These are phyloP conservation scores for Bedellia somnulentella DNA, from an alignment of 2,888 invertebrate genomes.

Conservation along the genomic window DNA sequence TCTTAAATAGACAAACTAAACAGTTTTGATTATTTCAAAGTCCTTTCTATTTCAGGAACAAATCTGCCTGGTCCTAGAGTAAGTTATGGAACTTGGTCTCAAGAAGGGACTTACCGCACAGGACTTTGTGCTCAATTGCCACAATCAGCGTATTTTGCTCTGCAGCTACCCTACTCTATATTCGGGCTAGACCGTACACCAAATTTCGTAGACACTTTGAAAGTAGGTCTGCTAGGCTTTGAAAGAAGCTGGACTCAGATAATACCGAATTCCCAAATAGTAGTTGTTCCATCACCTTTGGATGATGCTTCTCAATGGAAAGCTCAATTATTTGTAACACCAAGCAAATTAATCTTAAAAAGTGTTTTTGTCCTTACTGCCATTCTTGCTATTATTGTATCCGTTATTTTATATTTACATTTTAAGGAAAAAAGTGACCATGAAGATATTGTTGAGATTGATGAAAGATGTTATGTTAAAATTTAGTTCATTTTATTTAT, in stretches of 20 bases:
- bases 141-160: constrained; percentile 87
- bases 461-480: constrained; percentile 46
- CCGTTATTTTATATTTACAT: constrained; percentile 84
- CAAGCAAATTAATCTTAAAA: constrained; percentile 89
- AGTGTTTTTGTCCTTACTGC: constrained; percentile 87
- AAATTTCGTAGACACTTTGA: constrained; percentile 91
- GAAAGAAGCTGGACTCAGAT: constrained; percentile 84
- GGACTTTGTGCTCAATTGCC: constrained; percentile 87
- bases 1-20: no score
- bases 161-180: constrained; percentile 93
- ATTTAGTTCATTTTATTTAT: constrained; percentile 21
- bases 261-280: constrained; percentile 97
- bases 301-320: constrained; percentile 80
- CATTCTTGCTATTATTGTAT: constrained; percentile 80
- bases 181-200: constrained; percentile 98
- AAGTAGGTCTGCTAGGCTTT: constrained; percentile 74
- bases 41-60: constrained; percentile 68
- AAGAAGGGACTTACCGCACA: constrained; percentile 77
- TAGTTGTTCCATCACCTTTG: constrained; percentile 87
- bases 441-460: constrained; percentile 49
- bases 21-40: no score
- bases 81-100: constrained; percentile 84
- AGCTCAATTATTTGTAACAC: constrained; percentile 91
- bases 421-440: constrained; percentile 76
- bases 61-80: constrained; percentile 91